Base-by-base conservation (phyloP, 2,888 invertebrate genomes). In the Amitus sp. region DNA sequence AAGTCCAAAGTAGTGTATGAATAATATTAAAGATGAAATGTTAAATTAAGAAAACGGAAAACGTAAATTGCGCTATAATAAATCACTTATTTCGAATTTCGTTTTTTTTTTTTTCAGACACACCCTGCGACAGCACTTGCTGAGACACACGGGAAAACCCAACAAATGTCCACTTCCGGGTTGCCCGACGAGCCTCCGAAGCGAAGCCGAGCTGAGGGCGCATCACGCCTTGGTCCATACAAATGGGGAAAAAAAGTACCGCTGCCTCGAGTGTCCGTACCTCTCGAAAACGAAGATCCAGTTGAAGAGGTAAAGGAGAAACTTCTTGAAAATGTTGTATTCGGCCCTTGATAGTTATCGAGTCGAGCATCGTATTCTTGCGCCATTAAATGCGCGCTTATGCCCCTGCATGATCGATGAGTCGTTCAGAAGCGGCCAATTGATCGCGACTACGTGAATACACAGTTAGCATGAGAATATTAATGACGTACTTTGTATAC, bases 41-140 rank as follows among this genome's bases (percentile, higher is more conserved):
- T n/a, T n/a, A n/a, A n/a, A n/a, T n/a, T n/a, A n/a, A n/a, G n/a
- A n/a, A n/a, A n/a, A n/a, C n/a, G n/a, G n/a, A n/a, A n/a, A n/a
- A n/a, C n/a, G n/a, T n/a, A n/a, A n/a, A n/a, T n/a, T n/a, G n/a
- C n/a, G n/a, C n/a, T n/a, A n/a, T n/a, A n/a, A n/a, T n/a, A n/a
- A n/a, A n/a, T n/a, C n/a, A n/a, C n/a, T n/a, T n/a, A n/a, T n/a
- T n/a, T n/a, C n/a, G n/a, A n/a, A n/a, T n/a, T n/a, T n/a, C n/a
- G n/a, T n/a, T n/a, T n/a, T n/a, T 55, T 46, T 39, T 40, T 40
- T 40, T 76, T 73, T 2, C 79, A 90, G 89, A 67, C 84, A 85
- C 64, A 84, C 85, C 47, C 82, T 89, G 5, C 84, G 86, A 56
- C 85, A 87, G 67, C 90, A 90, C 76, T 85, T 85, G 82, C 77